Evolutionary conservation across 2,888 invertebrate genomes (phyloP).

Genomic region (Syrphus vitripennis): DNA sequence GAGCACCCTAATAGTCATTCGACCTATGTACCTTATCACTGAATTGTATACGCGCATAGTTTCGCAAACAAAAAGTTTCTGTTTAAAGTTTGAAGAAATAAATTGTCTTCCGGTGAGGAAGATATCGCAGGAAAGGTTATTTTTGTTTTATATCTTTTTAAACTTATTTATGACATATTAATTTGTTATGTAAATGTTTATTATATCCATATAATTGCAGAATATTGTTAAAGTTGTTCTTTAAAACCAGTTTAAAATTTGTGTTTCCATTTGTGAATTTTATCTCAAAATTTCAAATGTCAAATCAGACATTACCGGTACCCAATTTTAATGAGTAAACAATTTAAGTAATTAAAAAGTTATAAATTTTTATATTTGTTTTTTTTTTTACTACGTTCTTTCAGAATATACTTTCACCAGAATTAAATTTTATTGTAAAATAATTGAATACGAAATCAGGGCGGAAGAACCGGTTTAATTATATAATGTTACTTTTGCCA

Average conservation of each 20-base stretch:
- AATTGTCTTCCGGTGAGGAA: too few relatives aligned
- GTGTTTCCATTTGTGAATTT: neutral
- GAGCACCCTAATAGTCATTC: too few relatives aligned
- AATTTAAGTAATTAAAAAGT: neutral
- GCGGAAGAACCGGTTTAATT: neutral
- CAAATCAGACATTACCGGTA: neutral
- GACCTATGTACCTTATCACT: too few relatives aligned
- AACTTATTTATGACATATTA: neutral
- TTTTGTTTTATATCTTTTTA: neutral
- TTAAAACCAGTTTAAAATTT: neutral
- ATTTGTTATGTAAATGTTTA: neutral
- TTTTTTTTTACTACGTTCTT: neutral
- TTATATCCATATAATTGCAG: neutral
- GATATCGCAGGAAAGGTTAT: too few relatives aligned
- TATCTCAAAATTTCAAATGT: neutral
- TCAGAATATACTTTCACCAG: neutral
- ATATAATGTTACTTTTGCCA: neutral
- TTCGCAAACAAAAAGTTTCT: too few relatives aligned
- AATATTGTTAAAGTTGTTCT: neutral
- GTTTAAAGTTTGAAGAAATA: too few relatives aligned
- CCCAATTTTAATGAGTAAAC: neutral
- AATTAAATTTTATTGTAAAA: too few relatives aligned
- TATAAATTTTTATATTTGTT: neutral
- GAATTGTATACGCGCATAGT: too few relatives aligned
- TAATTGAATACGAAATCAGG: neutral